These are phyloP conservation scores for Aporophyla lueneburgensis DNA, from an alignment of 2,888 invertebrate genomes.

Conservation along the genomic window DNA sequence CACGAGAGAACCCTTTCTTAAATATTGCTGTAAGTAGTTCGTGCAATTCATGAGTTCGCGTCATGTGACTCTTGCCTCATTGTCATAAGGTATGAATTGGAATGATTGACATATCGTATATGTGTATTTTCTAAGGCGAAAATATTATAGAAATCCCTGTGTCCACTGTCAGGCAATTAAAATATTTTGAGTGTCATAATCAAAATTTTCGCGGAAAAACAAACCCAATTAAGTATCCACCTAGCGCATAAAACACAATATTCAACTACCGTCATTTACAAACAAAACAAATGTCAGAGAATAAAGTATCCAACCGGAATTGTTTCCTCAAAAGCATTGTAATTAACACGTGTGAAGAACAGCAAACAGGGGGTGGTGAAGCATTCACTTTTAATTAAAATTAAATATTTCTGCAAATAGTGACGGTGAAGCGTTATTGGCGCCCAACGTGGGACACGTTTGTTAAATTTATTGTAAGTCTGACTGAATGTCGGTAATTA, in stretches of 20 bases:
- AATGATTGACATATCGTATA: too few species aligned
- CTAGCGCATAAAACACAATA: slow-evolving; percentile 8
- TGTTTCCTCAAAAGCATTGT: slow-evolving; percentile 22
- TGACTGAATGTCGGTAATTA: not conserved
- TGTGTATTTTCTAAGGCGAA: not conserved
- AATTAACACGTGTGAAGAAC: slow-evolving; percentile 45
- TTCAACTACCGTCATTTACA: slow-evolving; percentile 7
- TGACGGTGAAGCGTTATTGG: slow-evolving; percentile 29
- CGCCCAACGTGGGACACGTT: slow-evolving; percentile 48
- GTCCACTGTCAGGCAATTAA: not conserved
- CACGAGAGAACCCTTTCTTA: not conserved
- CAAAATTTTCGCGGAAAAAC: not conserved
- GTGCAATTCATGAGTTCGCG: not conserved
- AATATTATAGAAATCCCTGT: too few species aligned
- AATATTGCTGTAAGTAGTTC: not conserved
- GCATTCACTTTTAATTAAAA: slow-evolving; percentile 41
- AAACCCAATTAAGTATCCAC: not conserved
- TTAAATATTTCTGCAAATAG: slow-evolving; percentile 37
- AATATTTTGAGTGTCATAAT: not conserved
- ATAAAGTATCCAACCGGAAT: not conserved
- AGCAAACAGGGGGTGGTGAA: slow-evolving; percentile 9
- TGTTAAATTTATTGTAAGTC: not conserved
- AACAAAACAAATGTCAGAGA: slow-evolving; percentile 2
- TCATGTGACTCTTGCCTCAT: not conserved
- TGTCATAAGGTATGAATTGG: not conserved